Evolutionary conservation across 1,140 invertebrate species (phyloP), one percentile per base, ranked within the genome.

Genomic region (Drosophila oshimai): DNA sequence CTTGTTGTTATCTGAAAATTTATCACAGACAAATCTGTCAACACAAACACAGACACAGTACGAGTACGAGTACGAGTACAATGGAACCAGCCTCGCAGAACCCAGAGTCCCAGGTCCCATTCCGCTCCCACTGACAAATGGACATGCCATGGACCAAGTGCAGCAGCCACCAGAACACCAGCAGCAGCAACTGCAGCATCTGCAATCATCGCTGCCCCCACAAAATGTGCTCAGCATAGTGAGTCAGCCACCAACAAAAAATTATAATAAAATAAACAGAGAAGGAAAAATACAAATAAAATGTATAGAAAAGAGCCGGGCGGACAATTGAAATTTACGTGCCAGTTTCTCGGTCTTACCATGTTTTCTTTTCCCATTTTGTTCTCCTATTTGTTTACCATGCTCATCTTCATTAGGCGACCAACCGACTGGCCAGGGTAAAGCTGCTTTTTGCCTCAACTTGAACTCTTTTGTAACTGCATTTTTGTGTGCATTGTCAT

Each of bases 21-120:
- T 90, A 84, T 88, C 88, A 89, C 80, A 90, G 89, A 90, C 88
- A 89, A 90, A 90, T 90, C 88, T 90, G 88, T 89, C 83, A 89
- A 81, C 83, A 72, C 83, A 86, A 73, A 61, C 76, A 77, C 77
- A 86, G 72, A 80, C 76, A 76, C 76, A 80, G 46, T 12, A 29
- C 41, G 41, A 42, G 20, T 42, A 39, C 18, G 33, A 34, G 12
- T 41, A 26, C 41, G 41, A 44, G 64, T 87, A 81, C 78, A 88
- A 88, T 83, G 83, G 78, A 77, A 70, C 51, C 55, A 33, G 46
- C 39, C 50, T 57, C 13, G 31, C 72, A 73, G 60, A 65, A 29
- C 37, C 65, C 34, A 50, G 72, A 64, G 50, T 74, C 49, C 60
- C 72, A 61, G 50, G 54, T 60, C 29, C 67, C 42, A 39, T 51